These are phyloP conservation scores for Gallinago paraguaiae DNA, from an alignment of 2,113 vertebrate genomes.

Conservation along the genomic window DNA sequence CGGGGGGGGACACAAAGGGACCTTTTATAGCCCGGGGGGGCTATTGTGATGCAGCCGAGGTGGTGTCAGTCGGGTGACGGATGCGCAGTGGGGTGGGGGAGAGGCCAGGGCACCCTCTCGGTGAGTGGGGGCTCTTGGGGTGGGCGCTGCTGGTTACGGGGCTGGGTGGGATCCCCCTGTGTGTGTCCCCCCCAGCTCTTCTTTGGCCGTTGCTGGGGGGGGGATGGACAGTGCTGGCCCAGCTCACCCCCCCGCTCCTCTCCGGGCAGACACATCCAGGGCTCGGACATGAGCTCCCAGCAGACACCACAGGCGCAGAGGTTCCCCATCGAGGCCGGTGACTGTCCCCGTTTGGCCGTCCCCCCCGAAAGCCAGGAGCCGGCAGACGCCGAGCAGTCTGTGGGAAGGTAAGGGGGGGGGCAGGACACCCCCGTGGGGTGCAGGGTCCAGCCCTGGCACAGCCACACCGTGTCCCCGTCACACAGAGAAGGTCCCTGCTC, in stretches of 20 bases:
- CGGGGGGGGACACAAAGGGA: background rate
- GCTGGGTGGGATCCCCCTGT: background rate
- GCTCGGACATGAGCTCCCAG: constrained; percentile 70
- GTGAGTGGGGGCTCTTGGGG: background rate
- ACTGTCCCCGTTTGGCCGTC: constrained; percentile 63
- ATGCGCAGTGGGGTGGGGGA: background rate
- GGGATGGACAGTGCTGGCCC: fast-evolving
- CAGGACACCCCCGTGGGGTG: fast-evolving
- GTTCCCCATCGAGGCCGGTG: constrained; percentile 77
- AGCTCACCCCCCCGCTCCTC: background rate
- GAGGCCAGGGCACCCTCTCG: background rate
- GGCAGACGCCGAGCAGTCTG: background rate
- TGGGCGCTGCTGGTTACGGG: background rate
- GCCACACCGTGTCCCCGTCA: fast-evolving
- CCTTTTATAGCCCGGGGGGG: constrained; percentile 6
- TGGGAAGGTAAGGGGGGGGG: background rate
- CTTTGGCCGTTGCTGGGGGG: fast-evolving
- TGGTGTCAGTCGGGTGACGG: background rate
- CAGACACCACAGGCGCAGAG: constrained; percentile 47
- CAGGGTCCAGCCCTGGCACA: too few species aligned
- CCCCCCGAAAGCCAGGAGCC: constrained; percentile 9
- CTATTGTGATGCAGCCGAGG: constrained; percentile 65
- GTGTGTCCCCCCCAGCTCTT: background rate
- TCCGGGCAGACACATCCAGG: background rate
- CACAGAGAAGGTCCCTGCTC: too few species aligned